Evolutionary conservation across 2,797 vertebrate genomes (phyloP).

Genomic region (Diglossa cyanea): DNA sequence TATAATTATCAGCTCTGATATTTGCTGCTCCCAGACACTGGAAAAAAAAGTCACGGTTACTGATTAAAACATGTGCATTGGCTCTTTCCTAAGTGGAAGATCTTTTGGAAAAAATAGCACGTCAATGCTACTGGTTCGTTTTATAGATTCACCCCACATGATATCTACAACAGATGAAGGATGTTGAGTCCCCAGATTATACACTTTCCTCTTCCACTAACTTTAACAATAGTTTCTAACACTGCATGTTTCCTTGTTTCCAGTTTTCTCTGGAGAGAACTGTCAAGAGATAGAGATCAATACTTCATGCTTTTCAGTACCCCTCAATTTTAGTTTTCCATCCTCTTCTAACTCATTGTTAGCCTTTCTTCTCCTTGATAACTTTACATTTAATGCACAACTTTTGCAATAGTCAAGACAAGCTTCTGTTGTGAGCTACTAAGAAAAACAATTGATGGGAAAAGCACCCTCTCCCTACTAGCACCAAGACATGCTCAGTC

Average conservation of each 20-base stretch:
- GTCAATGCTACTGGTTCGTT: neutral
- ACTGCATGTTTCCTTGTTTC: neutral
- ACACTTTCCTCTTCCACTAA: neutral
- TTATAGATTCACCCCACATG: neutral
- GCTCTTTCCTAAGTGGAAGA: neutral
- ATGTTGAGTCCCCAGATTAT: neutral
- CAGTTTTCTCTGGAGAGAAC: neutral
- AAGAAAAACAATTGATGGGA: neutral
- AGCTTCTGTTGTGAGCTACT: neutral
- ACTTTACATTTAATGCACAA: neutral
- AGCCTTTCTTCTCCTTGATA: neutral
- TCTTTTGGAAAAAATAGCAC: neutral
- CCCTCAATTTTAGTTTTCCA: neutral
- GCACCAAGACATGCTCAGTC: neutral
- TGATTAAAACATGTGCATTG: neutral
- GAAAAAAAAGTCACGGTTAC: accelerated
- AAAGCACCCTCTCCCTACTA: neutral
- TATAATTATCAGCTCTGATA: neutral
- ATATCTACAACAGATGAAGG: neutral
- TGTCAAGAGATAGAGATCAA: neutral
- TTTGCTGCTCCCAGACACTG: neutral
- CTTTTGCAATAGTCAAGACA: neutral
- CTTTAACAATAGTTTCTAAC: neutral
- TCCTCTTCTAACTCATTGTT: neutral
- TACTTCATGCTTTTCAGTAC: neutral